Conservation (phyloP, 2,113 vertebrate species). For the Eulemur macaco region DNA sequence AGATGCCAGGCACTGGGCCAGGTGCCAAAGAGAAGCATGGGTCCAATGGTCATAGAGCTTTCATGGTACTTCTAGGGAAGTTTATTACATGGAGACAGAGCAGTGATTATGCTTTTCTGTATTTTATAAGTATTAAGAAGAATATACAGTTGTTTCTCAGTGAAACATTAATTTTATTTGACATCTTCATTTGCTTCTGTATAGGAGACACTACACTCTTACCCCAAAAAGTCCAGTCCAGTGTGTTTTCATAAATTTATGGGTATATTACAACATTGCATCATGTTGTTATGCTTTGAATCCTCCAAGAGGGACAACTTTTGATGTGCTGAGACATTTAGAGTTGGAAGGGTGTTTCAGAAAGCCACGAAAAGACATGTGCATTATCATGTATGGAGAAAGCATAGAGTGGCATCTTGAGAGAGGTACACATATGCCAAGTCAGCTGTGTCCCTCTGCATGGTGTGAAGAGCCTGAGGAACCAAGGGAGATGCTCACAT, state of each 20-base stretch:
- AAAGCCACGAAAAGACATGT: neutral
- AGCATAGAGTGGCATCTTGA: neutral
- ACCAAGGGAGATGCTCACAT: neutral
- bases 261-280: neutral
- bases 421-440: neutral
- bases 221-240: neutral
- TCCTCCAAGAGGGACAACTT: neutral
- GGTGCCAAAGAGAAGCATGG: neutral
- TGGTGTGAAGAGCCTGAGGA: neutral
- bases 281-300: neutral
- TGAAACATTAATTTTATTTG: neutral
- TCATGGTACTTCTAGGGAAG: neutral
- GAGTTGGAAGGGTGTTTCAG: neutral
- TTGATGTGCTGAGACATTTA: neutral
- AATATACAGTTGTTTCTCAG: neutral
- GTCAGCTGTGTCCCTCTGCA: neutral
- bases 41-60: neutral
- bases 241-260: neutral
- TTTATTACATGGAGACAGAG: neutral
- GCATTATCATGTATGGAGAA: neutral
- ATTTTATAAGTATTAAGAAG: neutral
- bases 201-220: neutral
- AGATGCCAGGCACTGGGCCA: neutral
- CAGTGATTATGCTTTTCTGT: neutral
- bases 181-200: neutral